Base-by-base conservation (phyloP, 2,888 invertebrate genomes). In the Yponomeuta plumbellus region DNA sequence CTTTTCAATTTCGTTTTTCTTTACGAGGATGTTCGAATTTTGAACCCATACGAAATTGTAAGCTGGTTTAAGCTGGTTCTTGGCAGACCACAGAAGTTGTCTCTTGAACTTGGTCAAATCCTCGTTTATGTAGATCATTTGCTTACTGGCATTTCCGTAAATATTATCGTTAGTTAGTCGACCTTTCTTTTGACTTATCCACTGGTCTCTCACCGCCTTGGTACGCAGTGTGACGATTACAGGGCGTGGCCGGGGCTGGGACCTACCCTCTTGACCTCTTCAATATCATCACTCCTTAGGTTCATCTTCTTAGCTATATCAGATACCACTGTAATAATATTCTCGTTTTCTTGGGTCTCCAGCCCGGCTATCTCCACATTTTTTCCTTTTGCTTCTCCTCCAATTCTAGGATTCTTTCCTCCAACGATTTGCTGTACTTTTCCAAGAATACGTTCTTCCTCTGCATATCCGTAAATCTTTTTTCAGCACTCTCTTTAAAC, bases 191-290 rank as follows among this genome's bases (percentile, higher is more conserved):
- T 66, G 62, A 5, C 17, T 61, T 40, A 67, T 57, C 67, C 67
- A 68, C 39, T 67, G 58, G 52, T 67, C 68, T 21, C 67, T 34
- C 6, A 63, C 67, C 20, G 58, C 63, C 20, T 61, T 67, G n/a
- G 68, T 57, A 40, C 68, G 65, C 22, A 68, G 56, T 11, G 67
- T 68, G 21, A 68, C 64, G 39, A 68, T 40, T 40, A 67, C 52
- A 26, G 68, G 61, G 13, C 64, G 23, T 2, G 52, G 64, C 2
- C 64, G 44, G 21, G 64, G 21, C 58, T 69, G 57, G 20, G 66
- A 0, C 71, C 71, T 67, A 70, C 71, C 70, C 70, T 67, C 67
- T 23, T n/a, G 21, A 66, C 69, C 11, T 66, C 67, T 13, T 68
- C 67, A 10, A 71, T 67, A 11, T 69, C 68, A 11, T 62, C 44